Evolutionary conservation across 2,797 vertebrate genomes (phyloP).

Genomic region (Myoxocephalus aenaeus): DNA sequence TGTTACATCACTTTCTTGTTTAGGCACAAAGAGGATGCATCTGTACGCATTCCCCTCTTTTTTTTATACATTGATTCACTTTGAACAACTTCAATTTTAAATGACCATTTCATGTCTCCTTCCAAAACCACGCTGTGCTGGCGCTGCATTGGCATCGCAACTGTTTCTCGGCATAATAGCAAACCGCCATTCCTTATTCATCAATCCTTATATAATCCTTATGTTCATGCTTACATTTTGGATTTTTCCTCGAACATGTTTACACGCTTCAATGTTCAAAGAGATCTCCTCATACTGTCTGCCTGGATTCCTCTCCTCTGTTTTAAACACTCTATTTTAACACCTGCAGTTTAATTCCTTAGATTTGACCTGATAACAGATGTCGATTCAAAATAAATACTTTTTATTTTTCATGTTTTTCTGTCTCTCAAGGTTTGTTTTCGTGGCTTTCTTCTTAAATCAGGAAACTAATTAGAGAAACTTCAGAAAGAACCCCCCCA

Average conservation of each 20-base stretch:
- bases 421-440: constrained; percentile 26
- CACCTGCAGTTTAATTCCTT: constrained; percentile 21
- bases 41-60: not conserved
- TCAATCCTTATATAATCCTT: not conserved
- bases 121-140: constrained; percentile 54
- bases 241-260: not conserved
- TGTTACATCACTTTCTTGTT: constrained; percentile 39
- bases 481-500: constrained; percentile 19
- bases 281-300: not conserved
- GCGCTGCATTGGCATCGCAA: constrained; percentile 33
- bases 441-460: constrained; percentile 21
- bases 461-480: constrained; percentile 39
- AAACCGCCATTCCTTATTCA: constrained; percentile 33
- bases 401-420: constrained; percentile 6
- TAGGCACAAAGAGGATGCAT: constrained; percentile 23
- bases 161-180: constrained; percentile 56
- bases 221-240: not conserved
- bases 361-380: constrained; percentile 23
- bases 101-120: constrained; percentile 56
- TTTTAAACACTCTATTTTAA: not conserved
- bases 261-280: not conserved
- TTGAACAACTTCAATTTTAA: constrained; percentile 63
- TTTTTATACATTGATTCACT: constrained; percentile 39
- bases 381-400: not conserved
- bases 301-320: not conserved